Conservation (phyloP, 2,888 invertebrate genomes). For the Acanthosepion lycidas region DNA sequence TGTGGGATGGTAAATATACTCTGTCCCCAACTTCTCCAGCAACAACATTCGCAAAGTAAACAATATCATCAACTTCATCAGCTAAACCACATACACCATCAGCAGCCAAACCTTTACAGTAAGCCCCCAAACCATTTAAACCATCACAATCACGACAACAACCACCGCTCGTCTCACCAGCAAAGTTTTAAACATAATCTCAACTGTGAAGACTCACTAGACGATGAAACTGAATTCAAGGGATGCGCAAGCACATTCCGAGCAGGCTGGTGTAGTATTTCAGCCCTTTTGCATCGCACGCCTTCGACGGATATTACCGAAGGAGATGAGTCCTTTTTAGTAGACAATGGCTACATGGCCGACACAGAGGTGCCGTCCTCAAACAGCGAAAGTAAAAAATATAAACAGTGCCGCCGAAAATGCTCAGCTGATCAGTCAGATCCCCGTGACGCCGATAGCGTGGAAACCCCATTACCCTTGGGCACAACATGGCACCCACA, state of each 20-base stretch:
- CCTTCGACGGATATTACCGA: not conserved
- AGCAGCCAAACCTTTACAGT: not conserved
- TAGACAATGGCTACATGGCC: conserved; percentile 62
- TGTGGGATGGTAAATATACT: not conserved
- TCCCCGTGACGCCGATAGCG: not conserved
- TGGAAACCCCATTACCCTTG: not conserved
- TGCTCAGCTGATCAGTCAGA: conserved; percentile 46
- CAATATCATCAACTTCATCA: not conserved
- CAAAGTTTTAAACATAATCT: not conserved
- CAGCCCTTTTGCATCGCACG: not conserved
- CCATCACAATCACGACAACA: not conserved
- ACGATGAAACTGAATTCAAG: conserved; percentile 39
- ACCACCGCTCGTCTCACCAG: not conserved
- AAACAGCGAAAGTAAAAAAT: conserved; percentile 49
- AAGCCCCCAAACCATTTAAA: not conserved
- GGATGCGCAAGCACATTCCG: not conserved
- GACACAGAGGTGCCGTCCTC: conserved; percentile 56
- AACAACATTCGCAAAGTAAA: not conserved
- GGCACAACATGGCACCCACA: conserved; percentile 42
- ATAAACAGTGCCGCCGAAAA: conserved; percentile 46
- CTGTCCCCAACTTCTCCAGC: not conserved
- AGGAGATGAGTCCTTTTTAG: not conserved
- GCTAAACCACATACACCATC: not conserved
- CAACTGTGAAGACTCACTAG: not conserved
- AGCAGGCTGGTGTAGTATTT: conserved; percentile 8